phyloP scores from a whole-genome alignment of 1,140 invertebrate genomes.

The Ericerus pela region DNA sequence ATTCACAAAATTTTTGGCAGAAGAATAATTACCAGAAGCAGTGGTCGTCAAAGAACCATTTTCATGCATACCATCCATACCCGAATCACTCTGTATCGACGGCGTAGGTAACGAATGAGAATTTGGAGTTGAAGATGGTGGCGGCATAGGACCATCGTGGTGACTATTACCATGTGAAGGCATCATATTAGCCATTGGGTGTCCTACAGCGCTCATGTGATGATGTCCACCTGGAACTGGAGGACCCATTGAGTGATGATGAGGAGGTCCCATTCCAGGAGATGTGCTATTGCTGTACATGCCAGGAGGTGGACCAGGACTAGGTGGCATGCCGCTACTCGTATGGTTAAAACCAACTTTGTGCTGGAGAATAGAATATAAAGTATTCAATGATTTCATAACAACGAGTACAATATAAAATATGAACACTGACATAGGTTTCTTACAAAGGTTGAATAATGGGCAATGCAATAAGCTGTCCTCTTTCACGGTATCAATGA shows the following conservation, averaged over 20 bases:
- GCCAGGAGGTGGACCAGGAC: slow-evolving; percentile 22
- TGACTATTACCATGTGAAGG: slow-evolving; percentile 28
- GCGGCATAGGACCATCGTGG: slow-evolving; percentile 41
- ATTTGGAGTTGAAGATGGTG: slow-evolving; percentile 40
- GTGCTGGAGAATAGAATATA: slow-evolving; percentile 35
- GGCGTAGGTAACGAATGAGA: slow-evolving; percentile 33
- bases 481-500: too few species aligned
- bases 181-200: slow-evolving; percentile 17
- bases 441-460: too few species aligned
- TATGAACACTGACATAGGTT: too few species aligned
- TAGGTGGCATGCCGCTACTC: slow-evolving; percentile 35
- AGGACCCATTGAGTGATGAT: slow-evolving; percentile 34
- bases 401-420: too few species aligned
- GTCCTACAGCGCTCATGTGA: slow-evolving; percentile 33
- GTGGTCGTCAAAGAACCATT: slow-evolving; percentile 40
- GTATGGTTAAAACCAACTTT: slow-evolving; percentile 43
- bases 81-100: slow-evolving; percentile 27
- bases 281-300: slow-evolving; percentile 18
- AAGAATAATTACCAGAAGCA: slow-evolving; percentile 31
- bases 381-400: slow-evolving; percentile 2
- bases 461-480: too few species aligned
- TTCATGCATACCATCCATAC: slow-evolving; percentile 39
- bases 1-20: too few species aligned
- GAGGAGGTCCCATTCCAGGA: slow-evolving; percentile 27
- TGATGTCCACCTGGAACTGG: slow-evolving; percentile 33